Evolutionary conservation across 2,888 invertebrate species (phyloP).

Genomic region (Eutolmus rufibarbis): DNA sequence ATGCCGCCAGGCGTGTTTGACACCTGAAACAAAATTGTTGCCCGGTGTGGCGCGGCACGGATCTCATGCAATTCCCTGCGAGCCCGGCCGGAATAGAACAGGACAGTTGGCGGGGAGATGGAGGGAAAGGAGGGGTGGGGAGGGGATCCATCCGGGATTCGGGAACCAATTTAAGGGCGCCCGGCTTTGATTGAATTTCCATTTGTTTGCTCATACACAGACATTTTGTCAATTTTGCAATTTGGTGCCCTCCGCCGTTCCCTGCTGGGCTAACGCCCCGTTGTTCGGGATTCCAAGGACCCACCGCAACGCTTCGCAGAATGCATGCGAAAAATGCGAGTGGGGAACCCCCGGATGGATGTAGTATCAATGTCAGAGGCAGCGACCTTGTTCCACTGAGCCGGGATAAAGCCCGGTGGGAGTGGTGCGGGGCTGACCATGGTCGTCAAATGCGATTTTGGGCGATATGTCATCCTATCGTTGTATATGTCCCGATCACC

Average conservation of each 20-base stretch:
- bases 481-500: not conserved
- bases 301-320: not conserved
- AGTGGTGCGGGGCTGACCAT: not conserved
- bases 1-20: constrained; percentile 26
- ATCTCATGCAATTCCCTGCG: not conserved
- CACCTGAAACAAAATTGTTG: constrained; percentile 10
- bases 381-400: constrained; percentile 34
- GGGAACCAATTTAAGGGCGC: not conserved
- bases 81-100: not conserved
- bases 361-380: constrained; percentile 36
- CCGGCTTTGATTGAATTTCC: constrained; percentile 33
- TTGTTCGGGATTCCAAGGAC: not conserved
- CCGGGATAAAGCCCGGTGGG: not conserved
- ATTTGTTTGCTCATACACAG: constrained; percentile 22
- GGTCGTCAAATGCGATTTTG: constrained; percentile 10
- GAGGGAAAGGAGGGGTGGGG: no score
- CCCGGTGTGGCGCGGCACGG: not conserved
- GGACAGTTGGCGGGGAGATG: not conserved
- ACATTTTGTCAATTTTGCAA: constrained; percentile 32
- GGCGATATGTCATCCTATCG: constrained; percentile 8
- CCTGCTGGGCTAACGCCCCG: not conserved
- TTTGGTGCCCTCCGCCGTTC: not conserved
- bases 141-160: not conserved
- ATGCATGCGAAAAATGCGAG: constrained; percentile 33
- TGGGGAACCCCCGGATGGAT: not conserved